These are phyloP conservation scores for Lepas anatifera DNA, from an alignment of 2,888 invertebrate genomes.

Conservation along the genomic window DNA sequence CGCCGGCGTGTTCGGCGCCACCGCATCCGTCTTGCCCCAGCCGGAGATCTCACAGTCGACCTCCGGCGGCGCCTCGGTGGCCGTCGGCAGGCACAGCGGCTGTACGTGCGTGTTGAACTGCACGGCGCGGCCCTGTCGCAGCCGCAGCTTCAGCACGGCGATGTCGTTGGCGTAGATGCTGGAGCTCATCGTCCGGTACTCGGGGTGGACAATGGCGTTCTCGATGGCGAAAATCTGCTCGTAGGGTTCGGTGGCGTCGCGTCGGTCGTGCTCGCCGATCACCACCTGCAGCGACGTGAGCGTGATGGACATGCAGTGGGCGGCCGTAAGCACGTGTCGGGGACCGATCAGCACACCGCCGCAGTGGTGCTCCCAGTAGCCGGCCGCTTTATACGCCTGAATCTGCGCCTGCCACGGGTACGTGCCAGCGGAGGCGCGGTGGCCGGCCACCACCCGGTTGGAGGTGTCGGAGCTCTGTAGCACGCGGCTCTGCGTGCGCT, in stretches of 20 bases:
- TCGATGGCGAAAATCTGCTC: background rate
- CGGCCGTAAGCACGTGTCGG: background rate
- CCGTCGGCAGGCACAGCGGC: background rate
- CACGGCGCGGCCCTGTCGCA: background rate
- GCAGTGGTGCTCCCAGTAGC: constrained; percentile 1
- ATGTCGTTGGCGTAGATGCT: background rate
- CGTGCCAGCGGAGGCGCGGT: no score
- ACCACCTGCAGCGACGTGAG: background rate
- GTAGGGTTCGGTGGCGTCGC: background rate
- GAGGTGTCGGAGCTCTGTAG: no score
- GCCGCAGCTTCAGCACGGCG: background rate
- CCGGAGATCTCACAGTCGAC: background rate
- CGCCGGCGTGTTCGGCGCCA: background rate
- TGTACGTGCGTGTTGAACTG: background rate
- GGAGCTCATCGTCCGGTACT: background rate
- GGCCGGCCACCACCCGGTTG: no score
- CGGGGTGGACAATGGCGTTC: background rate
- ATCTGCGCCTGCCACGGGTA: constrained; percentile 7
- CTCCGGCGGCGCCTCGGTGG: background rate
- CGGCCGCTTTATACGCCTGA: background rate
- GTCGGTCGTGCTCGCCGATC: background rate
- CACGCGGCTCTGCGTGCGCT: no score
- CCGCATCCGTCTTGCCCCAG: no score
- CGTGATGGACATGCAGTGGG: background rate
- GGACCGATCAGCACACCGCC: background rate